A percentile compares a stretch with the other conserved stretches of the same genome.
Conservation (phyloP, 2,888 invertebrate genomes). For the Hemistola chrysoprasaria region DNA sequence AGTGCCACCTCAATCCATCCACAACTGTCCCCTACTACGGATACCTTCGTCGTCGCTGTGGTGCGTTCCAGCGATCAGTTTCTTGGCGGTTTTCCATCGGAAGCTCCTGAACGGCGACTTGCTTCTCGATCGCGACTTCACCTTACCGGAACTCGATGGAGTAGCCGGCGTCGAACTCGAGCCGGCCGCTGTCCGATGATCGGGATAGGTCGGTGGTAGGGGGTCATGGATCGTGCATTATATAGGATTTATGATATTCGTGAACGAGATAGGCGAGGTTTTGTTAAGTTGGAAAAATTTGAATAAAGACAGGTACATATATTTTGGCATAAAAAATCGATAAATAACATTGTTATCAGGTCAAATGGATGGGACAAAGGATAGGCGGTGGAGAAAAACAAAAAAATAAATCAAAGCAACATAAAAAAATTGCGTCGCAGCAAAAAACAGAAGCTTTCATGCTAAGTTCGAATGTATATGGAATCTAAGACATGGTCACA, state of each 20-base stretch:
- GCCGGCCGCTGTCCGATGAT: conserved; percentile 62
- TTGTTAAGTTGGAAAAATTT: not conserved
- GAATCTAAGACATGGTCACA: conserved; percentile 28
- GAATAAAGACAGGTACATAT: conserved; percentile 5
- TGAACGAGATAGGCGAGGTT: not conserved
- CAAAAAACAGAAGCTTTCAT: conserved; percentile 70
- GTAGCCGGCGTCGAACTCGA: conserved; percentile 69
- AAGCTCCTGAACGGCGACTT: conserved; percentile 97
- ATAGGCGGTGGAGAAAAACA: conserved; percentile 44
- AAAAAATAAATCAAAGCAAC: conserved; percentile 75
- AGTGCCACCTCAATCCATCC: conserved; percentile 32
- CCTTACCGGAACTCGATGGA: conserved; percentile 83
- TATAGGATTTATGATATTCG: conserved; percentile 8
- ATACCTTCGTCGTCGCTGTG: conserved; percentile 92
- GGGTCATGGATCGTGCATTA: conserved; percentile 28
- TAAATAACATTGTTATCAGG: conserved; percentile 2
- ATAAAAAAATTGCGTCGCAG: conserved; percentile 69
- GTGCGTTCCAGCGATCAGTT: conserved; percentile 84
- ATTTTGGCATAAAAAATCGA: conserved; percentile 5
- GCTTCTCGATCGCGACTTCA: conserved; percentile 94
- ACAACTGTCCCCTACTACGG: conserved; percentile 58
- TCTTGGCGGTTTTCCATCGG: conserved; percentile 93
- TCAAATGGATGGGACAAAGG: conserved; percentile 23
- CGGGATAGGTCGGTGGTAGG: no score
- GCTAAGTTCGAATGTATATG: conserved; percentile 33